Evolutionary conservation across 2,797 vertebrate species (phyloP), one percentile per base, ranked within the genome.

Genomic region (Petrocephalus sullivani): DNA sequence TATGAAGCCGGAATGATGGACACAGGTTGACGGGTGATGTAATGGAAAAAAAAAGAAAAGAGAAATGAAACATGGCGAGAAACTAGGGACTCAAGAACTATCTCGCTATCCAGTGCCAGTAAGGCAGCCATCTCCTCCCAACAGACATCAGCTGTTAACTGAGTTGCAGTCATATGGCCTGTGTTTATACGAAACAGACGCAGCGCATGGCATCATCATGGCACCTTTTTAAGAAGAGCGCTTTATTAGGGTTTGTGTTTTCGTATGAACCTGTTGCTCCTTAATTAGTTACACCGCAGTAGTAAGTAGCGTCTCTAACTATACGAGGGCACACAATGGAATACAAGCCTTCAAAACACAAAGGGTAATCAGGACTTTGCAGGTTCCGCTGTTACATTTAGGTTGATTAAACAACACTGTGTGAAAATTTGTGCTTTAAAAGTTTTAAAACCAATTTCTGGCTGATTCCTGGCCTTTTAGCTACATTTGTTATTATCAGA

Each of bases 401-500:
- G 58, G 61, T 86, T 87, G 58, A 87, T 58, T 37, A 89, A 58
- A 88, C 57, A 37, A 71, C 57, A 86, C 21, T 49, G 46, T 61
- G 83, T 85, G 83, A 89, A 87, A 86, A 87, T 84, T 61, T 71
- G 49, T 37, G 78, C 87, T 82, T 88, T n/a, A 83, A 49, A 83
- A 53, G 9, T n/a, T n/a, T 49, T 49, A 83, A 83, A 28, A 12
- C 3, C 33, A 21, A 58, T 46, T 51, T 86, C 92, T 90, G 58
- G 28, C 75, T 61, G 86, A 57, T 88, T 88, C 75, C 85, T 81
- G 87, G 23, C 51, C 51, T 82, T 87, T 90, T 87, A 82, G 86
- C 61, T 61, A 61, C 93, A 95, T 89, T 87, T 90, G 81, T 51
- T 89, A 83, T 93, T 92, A 87, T 90, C 90, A 92, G 89, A 91